A percentile compares a stretch with the other conserved stretches of the same genome.
Conservation (phyloP, 1,140 invertebrate genomes). For the Harpegnathos saltator region DNA sequence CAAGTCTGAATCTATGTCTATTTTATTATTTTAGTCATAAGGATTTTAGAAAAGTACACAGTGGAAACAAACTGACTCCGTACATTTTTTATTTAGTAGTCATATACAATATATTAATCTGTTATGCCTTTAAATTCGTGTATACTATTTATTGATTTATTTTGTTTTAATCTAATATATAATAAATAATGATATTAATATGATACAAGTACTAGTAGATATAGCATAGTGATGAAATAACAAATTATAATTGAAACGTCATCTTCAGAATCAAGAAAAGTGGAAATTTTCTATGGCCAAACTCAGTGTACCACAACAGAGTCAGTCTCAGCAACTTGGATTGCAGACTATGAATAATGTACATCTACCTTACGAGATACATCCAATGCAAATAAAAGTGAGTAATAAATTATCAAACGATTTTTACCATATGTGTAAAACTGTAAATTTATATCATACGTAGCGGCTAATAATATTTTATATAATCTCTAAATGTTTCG, state of each 20-base stretch:
- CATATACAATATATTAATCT: too few species aligned
- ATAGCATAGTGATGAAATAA: too few species aligned
- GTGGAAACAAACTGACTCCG: too few species aligned
- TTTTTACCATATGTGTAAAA: neutral
- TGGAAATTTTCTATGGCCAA: conserved; percentile 89
- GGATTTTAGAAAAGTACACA: neutral
- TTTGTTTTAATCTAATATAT: too few species aligned
- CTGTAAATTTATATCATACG: neutral
- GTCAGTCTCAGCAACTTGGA: conserved; percentile 84
- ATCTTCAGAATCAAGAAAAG: conserved; percentile 90
- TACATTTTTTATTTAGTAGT: too few species aligned
- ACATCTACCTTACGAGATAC: conserved; percentile 86
- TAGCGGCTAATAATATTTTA: neutral
- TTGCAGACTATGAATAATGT: conserved; percentile 87
- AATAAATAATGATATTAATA: too few species aligned
- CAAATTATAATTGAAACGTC: conserved; percentile 45
- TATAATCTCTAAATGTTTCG: conserved; percentile 38
- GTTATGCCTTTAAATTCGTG: too few species aligned
- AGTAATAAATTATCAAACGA: conserved; percentile 69
- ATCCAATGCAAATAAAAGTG: conserved; percentile 88
- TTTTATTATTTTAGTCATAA: neutral
- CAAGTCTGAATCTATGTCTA: neutral
- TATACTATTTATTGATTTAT: too few species aligned
- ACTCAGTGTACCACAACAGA: conserved; percentile 86
- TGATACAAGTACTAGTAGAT: too few species aligned